These are phyloP conservation scores for Nothocercus julius DNA, from an alignment of 2,113 vertebrate genomes.

Conservation along the genomic window DNA sequence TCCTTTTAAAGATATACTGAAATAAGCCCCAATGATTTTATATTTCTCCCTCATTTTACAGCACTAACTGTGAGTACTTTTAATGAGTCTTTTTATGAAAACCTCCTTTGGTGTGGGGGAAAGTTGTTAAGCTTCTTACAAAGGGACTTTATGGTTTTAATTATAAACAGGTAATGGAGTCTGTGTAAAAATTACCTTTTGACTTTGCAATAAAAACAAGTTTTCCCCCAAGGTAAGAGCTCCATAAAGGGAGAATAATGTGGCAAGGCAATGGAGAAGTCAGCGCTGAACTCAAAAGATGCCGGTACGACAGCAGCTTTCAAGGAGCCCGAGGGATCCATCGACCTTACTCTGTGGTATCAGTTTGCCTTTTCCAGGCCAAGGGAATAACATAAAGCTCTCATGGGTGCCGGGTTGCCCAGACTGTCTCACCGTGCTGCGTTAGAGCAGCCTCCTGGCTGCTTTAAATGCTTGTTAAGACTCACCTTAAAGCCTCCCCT, in stretches of 20 bases:
- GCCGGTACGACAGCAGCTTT: neutral
- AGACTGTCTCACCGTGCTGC: neutral
- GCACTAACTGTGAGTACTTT: slow-evolving; percentile 52
- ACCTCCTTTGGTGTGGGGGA: slow-evolving; percentile 29
- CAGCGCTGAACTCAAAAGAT: neutral
- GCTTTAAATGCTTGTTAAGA: neutral
- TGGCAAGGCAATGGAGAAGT: neutral
- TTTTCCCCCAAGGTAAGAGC: slow-evolving; percentile 28
- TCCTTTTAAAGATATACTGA: neutral
- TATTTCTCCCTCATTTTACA: slow-evolving; percentile 56
- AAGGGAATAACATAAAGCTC: neutral
- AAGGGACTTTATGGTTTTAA: slow-evolving; percentile 74
- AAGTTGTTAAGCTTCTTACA: slow-evolving; percentile 64
- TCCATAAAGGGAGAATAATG: slow-evolving; percentile 28
- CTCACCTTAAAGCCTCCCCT: accelerated
- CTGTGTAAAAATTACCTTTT: slow-evolving; percentile 68
- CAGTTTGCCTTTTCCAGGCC: slow-evolving; percentile 9
- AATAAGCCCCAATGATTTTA: slow-evolving; percentile 39
- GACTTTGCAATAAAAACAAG: slow-evolving; percentile 53
- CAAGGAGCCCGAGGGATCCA: neutral
- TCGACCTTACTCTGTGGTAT: accelerated
- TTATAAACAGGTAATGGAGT: slow-evolving; percentile 73
- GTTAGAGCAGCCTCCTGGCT: neutral
- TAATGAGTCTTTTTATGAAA: slow-evolving; percentile 69
- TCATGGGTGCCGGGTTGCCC: neutral